These are phyloP conservation scores for Parapsyche elsis DNA, from an alignment of 1,140 invertebrate species.

Conservation along the genomic window DNA sequence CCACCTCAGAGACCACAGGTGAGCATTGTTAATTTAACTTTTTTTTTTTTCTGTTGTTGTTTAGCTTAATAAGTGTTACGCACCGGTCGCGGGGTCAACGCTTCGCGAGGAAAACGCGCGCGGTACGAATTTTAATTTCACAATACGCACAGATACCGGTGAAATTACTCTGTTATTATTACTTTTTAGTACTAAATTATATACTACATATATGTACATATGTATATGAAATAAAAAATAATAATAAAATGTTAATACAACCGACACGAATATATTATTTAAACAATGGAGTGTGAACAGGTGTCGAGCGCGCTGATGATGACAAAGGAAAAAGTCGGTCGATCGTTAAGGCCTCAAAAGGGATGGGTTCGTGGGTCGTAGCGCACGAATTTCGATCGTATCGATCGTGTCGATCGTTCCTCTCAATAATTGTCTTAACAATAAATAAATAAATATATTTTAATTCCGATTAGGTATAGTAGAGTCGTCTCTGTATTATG, in stretches of 20 bases:
- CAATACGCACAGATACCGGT: too few relatives aligned
- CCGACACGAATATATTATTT: slow-evolving; percentile 11
- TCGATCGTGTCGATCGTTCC: slow-evolving; percentile 20
- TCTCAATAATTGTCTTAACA: not conserved
- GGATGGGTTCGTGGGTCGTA: slow-evolving; percentile 24
- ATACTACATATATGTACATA: not conserved
- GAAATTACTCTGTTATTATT: too few relatives aligned
- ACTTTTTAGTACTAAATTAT: too few relatives aligned
- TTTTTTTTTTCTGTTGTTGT: not conserved
- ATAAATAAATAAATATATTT: too few relatives aligned
- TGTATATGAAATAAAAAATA: not conserved
- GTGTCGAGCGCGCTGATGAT: slow-evolving; percentile 29
- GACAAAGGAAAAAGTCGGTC: slow-evolving; percentile 23
- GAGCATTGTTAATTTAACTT: not conserved
- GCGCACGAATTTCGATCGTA: slow-evolving; percentile 7
- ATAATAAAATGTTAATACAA: not conserved
- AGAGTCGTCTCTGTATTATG: too few relatives aligned
- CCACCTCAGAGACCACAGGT: slow-evolving; percentile 95
- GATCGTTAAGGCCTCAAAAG: slow-evolving; percentile 29
- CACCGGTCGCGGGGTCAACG: too few relatives aligned
- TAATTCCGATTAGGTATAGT: too few relatives aligned
- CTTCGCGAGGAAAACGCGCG: too few relatives aligned
- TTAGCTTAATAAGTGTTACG: not conserved
- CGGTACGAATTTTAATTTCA: too few relatives aligned
- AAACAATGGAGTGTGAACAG: slow-evolving; percentile 30